These are phyloP conservation scores for Rattus rattus DNA, from an alignment of 2,113 vertebrate genomes.

Conservation along the genomic window DNA sequence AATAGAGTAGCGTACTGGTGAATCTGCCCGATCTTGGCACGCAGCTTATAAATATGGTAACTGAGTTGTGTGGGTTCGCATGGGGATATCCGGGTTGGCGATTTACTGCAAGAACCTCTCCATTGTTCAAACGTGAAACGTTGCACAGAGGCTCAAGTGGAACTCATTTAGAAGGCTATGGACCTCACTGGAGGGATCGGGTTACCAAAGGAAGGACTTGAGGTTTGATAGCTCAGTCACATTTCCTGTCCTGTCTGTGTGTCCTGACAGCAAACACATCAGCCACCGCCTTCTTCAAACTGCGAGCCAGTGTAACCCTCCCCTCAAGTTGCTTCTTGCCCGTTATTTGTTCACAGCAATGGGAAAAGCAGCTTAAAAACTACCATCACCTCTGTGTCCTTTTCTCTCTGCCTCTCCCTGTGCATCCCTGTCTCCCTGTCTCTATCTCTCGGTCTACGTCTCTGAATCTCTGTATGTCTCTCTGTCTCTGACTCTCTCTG, in stretches of 20 bases:
- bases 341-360: background rate
- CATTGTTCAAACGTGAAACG: background rate
- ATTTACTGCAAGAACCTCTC: background rate
- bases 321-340: background rate
- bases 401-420: background rate
- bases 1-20: too few species aligned
- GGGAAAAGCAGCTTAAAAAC: background rate
- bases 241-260: background rate
- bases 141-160: too few species aligned
- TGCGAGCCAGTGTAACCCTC: background rate
- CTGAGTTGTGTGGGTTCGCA: too few species aligned
- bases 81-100: too few species aligned
- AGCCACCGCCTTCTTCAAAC: background rate
- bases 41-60: too few species aligned
- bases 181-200: too few species aligned
- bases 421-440: background rate
- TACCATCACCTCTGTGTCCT: background rate
- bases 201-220: background rate
- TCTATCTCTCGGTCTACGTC: fast-evolving
- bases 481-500: background rate
- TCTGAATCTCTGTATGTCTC: background rate
- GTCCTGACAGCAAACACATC: background rate
- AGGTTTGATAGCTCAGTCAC: background rate
- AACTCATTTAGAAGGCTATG: background rate
- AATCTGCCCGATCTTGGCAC: too few species aligned